Percentiles rank a stretch among this genome's conserved stretches.
phyloP scores from a whole-genome alignment of 2,888 invertebrate species.

The Drepana falcataria region DNA sequence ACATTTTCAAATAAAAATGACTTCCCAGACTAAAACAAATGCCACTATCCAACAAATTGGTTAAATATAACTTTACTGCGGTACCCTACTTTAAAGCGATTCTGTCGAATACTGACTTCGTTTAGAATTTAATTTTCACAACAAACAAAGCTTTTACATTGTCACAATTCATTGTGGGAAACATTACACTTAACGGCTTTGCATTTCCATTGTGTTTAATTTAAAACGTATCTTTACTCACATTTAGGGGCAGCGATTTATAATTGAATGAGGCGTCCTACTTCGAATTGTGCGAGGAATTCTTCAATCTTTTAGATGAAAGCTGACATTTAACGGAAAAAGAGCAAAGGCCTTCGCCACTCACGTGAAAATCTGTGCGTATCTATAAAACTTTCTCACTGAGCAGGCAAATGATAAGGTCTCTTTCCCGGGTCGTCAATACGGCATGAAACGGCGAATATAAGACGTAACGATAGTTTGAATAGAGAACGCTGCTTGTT shows the following conservation, averaged over 20 bases:
- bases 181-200: conserved; percentile 41
- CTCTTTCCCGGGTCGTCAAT: conserved; percentile 56
- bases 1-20: conserved; percentile 31
- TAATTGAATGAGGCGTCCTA: neutral
- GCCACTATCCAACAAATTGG: conserved; percentile 18
- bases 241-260: conserved; percentile 6
- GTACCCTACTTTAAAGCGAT: conserved; percentile 35
- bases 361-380: conserved; percentile 41
- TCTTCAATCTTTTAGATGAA: no score
- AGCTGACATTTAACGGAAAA: conserved; percentile 22
- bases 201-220: conserved; percentile 46
- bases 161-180: conserved; percentile 56
- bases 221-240: conserved; percentile 31
- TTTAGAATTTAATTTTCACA: conserved; percentile 54
- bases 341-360: conserved; percentile 31
- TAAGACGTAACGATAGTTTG: conserved; percentile 67
- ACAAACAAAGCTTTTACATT: conserved; percentile 60
- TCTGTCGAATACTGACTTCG: conserved; percentile 35
- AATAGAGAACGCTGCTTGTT: conserved; percentile 71
- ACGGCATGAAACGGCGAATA: conserved; percentile 52
- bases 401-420: conserved; percentile 43
- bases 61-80: conserved; percentile 30
- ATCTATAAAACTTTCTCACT: conserved; percentile 44
- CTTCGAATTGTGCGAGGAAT: no score
- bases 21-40: conserved; percentile 16